A percentile compares a stretch with the other conserved stretches of the same genome.
Evolutionary conservation across 1,140 invertebrate species (phyloP).

Genomic region (Chironomus tepperi): DNA sequence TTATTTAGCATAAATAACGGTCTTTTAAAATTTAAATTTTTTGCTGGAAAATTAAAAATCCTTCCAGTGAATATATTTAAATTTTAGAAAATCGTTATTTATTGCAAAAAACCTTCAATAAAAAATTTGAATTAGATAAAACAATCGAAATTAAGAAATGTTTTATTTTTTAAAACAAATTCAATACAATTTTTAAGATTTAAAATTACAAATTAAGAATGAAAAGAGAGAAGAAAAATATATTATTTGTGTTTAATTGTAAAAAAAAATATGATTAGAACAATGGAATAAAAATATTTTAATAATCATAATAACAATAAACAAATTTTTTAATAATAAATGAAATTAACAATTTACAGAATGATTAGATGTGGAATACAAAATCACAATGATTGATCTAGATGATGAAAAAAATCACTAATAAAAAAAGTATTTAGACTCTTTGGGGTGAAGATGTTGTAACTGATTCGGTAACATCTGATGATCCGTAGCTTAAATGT

Average conservation of each 20-base stretch:
- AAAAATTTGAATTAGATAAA: no score
- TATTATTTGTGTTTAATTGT: conserved; percentile 9
- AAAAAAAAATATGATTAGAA: neutral
- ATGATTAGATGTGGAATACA: no score
- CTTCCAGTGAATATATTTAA: no score
- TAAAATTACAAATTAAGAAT: neutral
- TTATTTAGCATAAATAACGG: no score
- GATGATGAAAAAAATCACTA: no score
- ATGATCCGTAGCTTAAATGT: conserved; percentile 23
- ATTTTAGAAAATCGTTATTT: no score
- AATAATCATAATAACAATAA: neutral
- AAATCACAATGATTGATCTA: no score
- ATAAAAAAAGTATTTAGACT: neutral
- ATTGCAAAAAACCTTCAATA: no score
- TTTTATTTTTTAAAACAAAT: conserved; percentile 10
- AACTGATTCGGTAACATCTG: neutral
- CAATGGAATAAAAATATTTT: conserved; percentile 3
- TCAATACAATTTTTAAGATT: neutral
- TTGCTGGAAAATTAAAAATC: no score
- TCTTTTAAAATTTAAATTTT: no score
- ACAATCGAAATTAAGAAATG: neutral
- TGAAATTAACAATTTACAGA: no score
- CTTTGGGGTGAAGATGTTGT: neutral
- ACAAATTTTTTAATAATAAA: no score
- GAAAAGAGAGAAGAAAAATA: neutral